phyloP scores from a whole-genome alignment of 2,888 invertebrate genomes.

The Vannuccia rotundouncinata region DNA sequence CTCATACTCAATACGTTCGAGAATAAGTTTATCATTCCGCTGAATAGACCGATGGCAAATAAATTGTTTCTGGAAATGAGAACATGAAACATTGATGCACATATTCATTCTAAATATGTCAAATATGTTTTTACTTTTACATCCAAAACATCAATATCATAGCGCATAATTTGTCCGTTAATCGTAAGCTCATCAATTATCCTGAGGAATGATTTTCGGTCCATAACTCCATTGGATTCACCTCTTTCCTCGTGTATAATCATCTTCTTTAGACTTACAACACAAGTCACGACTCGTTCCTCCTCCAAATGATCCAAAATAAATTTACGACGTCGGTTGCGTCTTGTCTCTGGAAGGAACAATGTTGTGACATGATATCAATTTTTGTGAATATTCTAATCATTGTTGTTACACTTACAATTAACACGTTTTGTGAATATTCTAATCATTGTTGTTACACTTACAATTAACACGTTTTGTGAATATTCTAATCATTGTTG shows the following conservation, averaged over 20 bases:
- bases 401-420: too few relatives aligned
- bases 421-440: too few relatives aligned
- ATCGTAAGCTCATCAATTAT: neutral
- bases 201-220: neutral
- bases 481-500: too few relatives aligned
- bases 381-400: too few relatives aligned
- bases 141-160: neutral
- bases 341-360: neutral
- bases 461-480: too few relatives aligned
- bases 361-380: too few relatives aligned
- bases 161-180: neutral
- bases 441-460: too few relatives aligned
- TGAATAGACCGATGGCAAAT: neutral
- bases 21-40: neutral
- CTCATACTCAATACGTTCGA: slow-evolving; percentile 4
- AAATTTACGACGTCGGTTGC: neutral
- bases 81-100: too few relatives aligned
- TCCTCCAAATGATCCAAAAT: neutral
- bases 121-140: neutral
- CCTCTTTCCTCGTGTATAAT: neutral
- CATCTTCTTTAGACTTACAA: neutral
- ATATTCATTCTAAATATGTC: too few relatives aligned
- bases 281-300: neutral
- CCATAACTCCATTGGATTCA: neutral
- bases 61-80: slow-evolving; percentile 8